phyloP scores from a whole-genome alignment of 2,888 invertebrate genomes.

The Apotomis turbidana region DNA sequence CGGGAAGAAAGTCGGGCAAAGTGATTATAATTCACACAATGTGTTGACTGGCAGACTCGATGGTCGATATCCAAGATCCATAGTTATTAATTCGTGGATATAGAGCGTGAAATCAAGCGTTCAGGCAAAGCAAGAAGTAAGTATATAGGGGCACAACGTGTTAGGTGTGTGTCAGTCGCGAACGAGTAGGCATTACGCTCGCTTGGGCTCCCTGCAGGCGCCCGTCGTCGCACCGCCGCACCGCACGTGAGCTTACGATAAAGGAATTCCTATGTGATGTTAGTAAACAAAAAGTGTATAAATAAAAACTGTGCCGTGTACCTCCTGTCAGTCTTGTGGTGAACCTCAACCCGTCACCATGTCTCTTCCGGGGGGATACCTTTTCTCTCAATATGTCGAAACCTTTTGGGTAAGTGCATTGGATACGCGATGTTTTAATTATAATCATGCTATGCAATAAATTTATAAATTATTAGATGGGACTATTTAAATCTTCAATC shows the following conservation, averaged over 20 bases:
- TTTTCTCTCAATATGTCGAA: constrained; percentile 76
- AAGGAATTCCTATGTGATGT: constrained; percentile 74
- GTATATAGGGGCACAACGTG: constrained; percentile 76
- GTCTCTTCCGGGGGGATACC: constrained; percentile 76
- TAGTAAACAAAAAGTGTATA: constrained; percentile 80
- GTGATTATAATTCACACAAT: constrained; percentile 52
- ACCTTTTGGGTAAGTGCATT: constrained; percentile 77
- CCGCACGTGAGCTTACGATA: constrained; percentile 55
- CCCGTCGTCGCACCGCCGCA: constrained; percentile 41
- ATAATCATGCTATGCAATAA: background rate
- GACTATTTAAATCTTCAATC: background rate
- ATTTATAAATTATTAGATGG: background rate
- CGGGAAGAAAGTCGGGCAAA: constrained; percentile 60
- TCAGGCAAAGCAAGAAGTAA: constrained; percentile 74
- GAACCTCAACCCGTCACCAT: constrained; percentile 67
- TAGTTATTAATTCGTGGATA: constrained; percentile 75
- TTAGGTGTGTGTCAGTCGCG: constrained; percentile 66
- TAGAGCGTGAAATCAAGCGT: constrained; percentile 80
- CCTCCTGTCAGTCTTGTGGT: constrained; percentile 67
- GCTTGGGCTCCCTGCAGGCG: constrained; percentile 47
- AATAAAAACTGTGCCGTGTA: constrained; percentile 69
- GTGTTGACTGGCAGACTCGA: constrained; percentile 44
- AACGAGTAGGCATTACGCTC: constrained; percentile 58
- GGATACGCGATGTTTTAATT: constrained; percentile 2
- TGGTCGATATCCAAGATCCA: constrained; percentile 66